Conservation (phyloP, 2,797 vertebrate genomes). For the Lagorchestes hirsutus region DNA sequence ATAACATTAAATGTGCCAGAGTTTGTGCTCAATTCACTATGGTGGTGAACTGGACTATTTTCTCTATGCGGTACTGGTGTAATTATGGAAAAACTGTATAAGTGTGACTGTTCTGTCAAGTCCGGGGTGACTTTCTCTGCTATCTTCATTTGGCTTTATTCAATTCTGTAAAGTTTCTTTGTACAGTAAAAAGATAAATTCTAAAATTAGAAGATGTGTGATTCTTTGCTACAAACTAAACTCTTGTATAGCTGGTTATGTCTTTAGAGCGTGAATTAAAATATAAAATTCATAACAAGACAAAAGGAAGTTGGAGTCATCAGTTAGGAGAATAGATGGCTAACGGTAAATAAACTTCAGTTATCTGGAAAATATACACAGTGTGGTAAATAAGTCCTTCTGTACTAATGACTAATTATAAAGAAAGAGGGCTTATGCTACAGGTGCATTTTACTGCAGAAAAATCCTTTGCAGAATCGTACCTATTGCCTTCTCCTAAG, state of each 20-base stretch:
- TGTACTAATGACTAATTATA: not conserved
- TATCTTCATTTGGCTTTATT: conserved; percentile 32
- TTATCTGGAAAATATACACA: not conserved
- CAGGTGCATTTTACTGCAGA: not conserved
- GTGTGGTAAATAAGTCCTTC: not conserved
- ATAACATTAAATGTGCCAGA: not conserved
- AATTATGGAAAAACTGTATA: conserved; percentile 55
- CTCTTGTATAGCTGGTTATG: conserved; percentile 1
- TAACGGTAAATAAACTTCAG: not conserved
- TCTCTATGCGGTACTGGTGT: conserved; percentile 60
- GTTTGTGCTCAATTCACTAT: not conserved
- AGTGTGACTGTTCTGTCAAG: not conserved
- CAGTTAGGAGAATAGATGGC: not conserved
- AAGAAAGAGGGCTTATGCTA: not conserved
- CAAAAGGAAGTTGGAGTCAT: not conserved
- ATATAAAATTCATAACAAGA: conserved; percentile 1
- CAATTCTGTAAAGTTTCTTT: conserved; percentile 59
- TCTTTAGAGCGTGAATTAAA: not conserved
- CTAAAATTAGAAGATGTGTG: conserved; percentile 49
- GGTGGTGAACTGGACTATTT: conserved; percentile 14
- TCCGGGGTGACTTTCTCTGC: conserved; percentile 17
- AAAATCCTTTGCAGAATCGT: not conserved
- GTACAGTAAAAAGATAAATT: conserved; percentile 60
- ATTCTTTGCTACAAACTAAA: conserved; percentile 54
- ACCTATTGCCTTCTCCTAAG: not conserved